These are phyloP conservation scores for Mylabris sibirica DNA, from an alignment of 2,888 invertebrate species.

Conservation along the genomic window DNA sequence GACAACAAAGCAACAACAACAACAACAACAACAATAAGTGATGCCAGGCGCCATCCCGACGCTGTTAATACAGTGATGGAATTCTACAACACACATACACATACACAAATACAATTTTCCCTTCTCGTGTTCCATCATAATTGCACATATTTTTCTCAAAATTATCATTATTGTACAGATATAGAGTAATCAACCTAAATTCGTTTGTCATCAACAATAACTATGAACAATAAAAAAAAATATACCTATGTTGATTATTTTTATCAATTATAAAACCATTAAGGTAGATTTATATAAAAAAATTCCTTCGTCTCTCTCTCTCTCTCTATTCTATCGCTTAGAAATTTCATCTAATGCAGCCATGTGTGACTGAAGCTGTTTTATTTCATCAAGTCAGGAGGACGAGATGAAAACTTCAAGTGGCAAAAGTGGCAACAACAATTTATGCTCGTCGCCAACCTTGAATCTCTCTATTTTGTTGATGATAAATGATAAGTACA, in stretches of 20 bases:
- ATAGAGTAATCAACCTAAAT: slow-evolving; percentile 1
- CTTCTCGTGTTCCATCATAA: not conserved
- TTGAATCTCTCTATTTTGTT: not conserved
- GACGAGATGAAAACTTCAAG: slow-evolving; percentile 6
- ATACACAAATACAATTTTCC: too few species aligned
- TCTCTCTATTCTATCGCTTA: too few species aligned
- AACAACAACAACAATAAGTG: not conserved
- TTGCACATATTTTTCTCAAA: not conserved
- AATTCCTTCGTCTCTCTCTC: not conserved
- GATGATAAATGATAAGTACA: too few species aligned
- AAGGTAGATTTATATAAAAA: not conserved
- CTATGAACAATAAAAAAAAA: not conserved
- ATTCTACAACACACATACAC: not conserved
- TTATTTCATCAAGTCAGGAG: not conserved
- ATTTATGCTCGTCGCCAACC: slow-evolving; percentile 6
- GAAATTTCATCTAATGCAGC: slow-evolving; percentile 19
- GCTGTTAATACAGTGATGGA: not conserved
- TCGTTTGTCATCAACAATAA: not conserved
- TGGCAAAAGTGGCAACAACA: not conserved
- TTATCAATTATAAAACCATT: slow-evolving; percentile 1
- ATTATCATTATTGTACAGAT: not conserved
- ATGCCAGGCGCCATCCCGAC: slow-evolving; percentile 2
- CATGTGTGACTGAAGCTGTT: slow-evolving; percentile 25
- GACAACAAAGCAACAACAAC: not conserved
- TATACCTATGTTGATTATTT: not conserved